Conservation (phyloP, 2,797 vertebrate species). For the Valencia hispanica region DNA sequence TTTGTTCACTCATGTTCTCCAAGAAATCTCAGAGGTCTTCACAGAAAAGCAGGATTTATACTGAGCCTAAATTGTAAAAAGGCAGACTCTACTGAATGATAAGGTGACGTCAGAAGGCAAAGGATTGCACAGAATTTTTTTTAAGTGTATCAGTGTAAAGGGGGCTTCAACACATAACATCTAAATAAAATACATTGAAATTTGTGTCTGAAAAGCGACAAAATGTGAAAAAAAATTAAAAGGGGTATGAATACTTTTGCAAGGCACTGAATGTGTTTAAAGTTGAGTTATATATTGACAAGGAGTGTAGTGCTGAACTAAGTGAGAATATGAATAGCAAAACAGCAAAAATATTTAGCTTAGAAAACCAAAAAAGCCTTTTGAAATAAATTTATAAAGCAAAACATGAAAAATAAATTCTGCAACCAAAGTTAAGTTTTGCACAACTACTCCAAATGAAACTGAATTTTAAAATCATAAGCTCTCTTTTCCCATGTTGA, state of each 20-base stretch:
- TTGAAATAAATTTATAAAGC: constrained; percentile 39
- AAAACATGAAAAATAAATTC: constrained; percentile 49
- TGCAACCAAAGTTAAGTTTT: constrained; percentile 48
- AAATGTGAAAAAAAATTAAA: neutral
- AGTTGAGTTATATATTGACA: constrained; percentile 13
- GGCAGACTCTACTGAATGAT: neutral
- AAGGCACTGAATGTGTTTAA: constrained; percentile 10
- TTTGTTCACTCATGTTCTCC: no score
- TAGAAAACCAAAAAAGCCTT: constrained; percentile 39
- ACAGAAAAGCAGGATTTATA: neutral
- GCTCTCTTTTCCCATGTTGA: constrained; percentile 63
- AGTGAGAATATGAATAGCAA: constrained; percentile 43
- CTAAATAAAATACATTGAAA: neutral
- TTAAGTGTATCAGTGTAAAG: neutral
- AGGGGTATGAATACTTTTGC: neutral
- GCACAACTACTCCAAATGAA: constrained; percentile 47
- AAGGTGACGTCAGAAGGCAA: neutral
- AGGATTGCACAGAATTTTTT: neutral
- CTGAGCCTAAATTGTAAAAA: neutral
- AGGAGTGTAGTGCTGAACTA: constrained; percentile 10
- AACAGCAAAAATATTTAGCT: constrained; percentile 53
- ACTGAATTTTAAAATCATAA: constrained; percentile 43
- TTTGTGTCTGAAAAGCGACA: neutral
- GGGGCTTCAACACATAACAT: neutral
- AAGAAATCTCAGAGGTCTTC: no score